phyloP scores from a whole-genome alignment of 2,888 invertebrate species.

The Unio pictorum region DNA sequence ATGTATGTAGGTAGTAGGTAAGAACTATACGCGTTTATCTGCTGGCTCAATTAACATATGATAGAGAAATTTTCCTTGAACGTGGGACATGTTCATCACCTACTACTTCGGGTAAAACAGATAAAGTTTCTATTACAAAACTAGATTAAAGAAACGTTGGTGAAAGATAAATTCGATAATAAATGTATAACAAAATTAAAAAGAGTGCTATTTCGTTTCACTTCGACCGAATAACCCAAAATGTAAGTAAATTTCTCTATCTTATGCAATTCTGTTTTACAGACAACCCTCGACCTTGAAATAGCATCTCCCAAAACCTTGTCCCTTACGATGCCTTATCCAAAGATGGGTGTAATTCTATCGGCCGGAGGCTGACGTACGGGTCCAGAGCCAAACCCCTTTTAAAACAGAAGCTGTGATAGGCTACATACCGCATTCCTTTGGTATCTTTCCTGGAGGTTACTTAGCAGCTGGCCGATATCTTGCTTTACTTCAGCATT shows the following conservation, averaged over 20 bases:
- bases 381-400: slow-evolving; percentile 33
- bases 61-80: too few relatives aligned
- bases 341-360: slow-evolving; percentile 67
- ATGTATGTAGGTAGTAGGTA: too few relatives aligned
- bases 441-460: slow-evolving; percentile 40
- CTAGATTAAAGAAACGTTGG: too few relatives aligned
- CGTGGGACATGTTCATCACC: too few relatives aligned
- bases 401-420: slow-evolving; percentile 45
- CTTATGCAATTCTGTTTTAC: background rate
- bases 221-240: background rate
- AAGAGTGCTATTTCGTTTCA: background rate
- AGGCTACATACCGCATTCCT: slow-evolving; percentile 48
- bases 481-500: slow-evolving; percentile 45
- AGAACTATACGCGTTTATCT: too few relatives aligned
- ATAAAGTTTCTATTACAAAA: too few relatives aligned
- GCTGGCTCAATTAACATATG: too few relatives aligned
- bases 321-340: slow-evolving; percentile 43
- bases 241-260: background rate
- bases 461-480: slow-evolving; percentile 35
- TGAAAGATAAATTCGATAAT: background rate
- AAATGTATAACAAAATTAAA: background rate
- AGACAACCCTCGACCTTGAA: slow-evolving; percentile 10
- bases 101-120: too few relatives aligned
- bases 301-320: slow-evolving; percentile 28
- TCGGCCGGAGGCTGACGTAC: slow-evolving; percentile 44